Evolutionary conservation across 2,113 vertebrate species (phyloP).

Genomic region (Cavia porcellus): DNA sequence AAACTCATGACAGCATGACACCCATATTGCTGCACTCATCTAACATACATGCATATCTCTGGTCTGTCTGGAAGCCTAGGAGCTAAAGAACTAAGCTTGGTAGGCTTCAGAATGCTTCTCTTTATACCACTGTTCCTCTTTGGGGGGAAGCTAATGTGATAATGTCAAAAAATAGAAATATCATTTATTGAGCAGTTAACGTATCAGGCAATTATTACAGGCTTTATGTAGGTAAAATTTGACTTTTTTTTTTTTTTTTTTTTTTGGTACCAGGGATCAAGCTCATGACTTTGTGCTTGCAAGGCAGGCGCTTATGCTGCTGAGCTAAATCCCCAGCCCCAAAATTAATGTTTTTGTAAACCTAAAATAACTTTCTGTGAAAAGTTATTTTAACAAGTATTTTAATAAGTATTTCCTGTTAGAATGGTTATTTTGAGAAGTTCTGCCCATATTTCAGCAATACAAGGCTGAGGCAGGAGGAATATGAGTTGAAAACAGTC

Average conservation of each 20-base stretch:
- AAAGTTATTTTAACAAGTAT: too few relatives aligned
- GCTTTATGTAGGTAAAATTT: conserved; percentile 33
- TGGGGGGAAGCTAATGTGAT: neutral
- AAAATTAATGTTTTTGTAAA: conserved; percentile 56
- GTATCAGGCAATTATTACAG: neutral
- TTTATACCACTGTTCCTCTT: neutral
- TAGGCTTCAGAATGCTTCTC: neutral
- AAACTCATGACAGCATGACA: neutral
- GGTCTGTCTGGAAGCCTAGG: neutral
- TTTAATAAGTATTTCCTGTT: conserved; percentile 40
- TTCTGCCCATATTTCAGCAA: conserved; percentile 33
- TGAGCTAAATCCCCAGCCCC: too few relatives aligned
- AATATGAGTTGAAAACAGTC: neutral
- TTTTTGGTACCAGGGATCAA: too few relatives aligned
- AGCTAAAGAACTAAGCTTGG: neutral
- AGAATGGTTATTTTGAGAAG: neutral
- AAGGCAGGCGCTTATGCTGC: too few relatives aligned
- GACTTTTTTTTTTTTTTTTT: too few relatives aligned
- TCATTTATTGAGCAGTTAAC: conserved; percentile 24
- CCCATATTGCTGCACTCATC: neutral
- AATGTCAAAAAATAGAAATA: neutral
- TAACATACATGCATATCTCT: neutral
- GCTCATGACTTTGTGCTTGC: too few relatives aligned
- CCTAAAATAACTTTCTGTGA: conserved; percentile 44
- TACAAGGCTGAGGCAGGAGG: neutral